phyloP scores from a whole-genome alignment of 2,888 invertebrate genomes.

The Cheilosia soror region DNA sequence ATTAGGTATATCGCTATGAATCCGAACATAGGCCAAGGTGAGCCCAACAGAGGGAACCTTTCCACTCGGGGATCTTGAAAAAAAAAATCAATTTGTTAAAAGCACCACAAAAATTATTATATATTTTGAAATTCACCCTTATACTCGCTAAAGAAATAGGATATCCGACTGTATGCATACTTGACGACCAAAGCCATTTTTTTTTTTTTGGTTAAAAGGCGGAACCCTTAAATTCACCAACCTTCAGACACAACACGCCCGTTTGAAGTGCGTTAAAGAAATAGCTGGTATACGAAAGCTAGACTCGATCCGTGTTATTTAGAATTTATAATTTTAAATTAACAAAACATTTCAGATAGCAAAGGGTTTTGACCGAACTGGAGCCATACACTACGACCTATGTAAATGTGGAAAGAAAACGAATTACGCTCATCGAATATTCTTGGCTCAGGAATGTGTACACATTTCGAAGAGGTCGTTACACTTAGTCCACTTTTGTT shows the following conservation, averaged over 20 bases:
- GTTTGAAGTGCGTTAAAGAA: conserved; percentile 22
- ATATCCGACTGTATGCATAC: conserved; percentile 77
- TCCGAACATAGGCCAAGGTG: conserved; percentile 86
- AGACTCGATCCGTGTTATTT: neutral
- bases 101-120: neutral
- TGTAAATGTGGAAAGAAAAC: neutral
- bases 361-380: neutral
- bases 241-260: conserved; percentile 27
- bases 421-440: neutral
- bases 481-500: neutral
- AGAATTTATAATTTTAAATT: neutral
- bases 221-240: neutral
- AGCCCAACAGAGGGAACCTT: conserved; percentile 87
- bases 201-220: neutral
- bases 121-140: conserved; percentile 69
- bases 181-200: conserved; percentile 78
- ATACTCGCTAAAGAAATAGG: conserved; percentile 76
- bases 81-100: conserved; percentile 1
- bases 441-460: neutral
- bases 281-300: conserved; percentile 26
- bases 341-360: neutral
- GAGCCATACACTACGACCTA: neutral
- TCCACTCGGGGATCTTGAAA: conserved; percentile 84
- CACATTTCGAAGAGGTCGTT: neutral
- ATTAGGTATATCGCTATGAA: conserved; percentile 87